Evolutionary conservation across 2,888 invertebrate species (phyloP), one percentile per base, ranked within the genome.

Genomic region (Eledone cirrhosa): DNA sequence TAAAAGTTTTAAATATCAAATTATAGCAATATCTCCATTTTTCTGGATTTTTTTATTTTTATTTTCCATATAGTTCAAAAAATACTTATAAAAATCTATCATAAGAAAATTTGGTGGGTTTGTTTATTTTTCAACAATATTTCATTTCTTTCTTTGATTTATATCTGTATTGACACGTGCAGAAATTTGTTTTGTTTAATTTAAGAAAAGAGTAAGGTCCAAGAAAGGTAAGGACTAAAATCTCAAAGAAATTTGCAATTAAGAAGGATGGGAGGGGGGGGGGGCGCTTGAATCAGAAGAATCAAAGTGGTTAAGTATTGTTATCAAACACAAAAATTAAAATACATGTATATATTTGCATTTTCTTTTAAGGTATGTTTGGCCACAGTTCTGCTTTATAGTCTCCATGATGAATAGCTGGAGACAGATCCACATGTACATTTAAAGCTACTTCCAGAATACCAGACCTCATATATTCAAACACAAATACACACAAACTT

Each of bases 61-160:
- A 41, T 31, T 72, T 72, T 72, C 41, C n/a, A n/a, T 72, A 72
- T 72, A 72, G 72, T 41, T 72, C 72, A 33, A 72, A 72, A 72
- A 72, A 72, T 72, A 72, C 72, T 72, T 72, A 72, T 29, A 72
- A 72, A 72, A 72, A 41, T 72, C 72, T 72, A 72, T 72, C 72
- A 72, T 72, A 72, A 72, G 41, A 72, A 72, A 41, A 3, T 24
- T 72, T 72, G 72, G 72, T 72, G 72, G 72, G 41, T 33, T 69
- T 14, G 16, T 31, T 72, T 33, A 2, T 33, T 31, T 31, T 31
- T 31, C 41, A 11, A 31, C 33, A n/a, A 16, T 14, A 31, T 67
- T 5, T 29, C 19, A 11, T 69, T 33, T 19, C 22, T 16, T 22
- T 29, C 13, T 31, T 33, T 72, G 31, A 41, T 29, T 72, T 72